Percentiles rank a stretch among this genome's conserved stretches.
phyloP scores from a whole-genome alignment of 2,888 invertebrate species.

The Lordiphosa andalusiaca region DNA sequence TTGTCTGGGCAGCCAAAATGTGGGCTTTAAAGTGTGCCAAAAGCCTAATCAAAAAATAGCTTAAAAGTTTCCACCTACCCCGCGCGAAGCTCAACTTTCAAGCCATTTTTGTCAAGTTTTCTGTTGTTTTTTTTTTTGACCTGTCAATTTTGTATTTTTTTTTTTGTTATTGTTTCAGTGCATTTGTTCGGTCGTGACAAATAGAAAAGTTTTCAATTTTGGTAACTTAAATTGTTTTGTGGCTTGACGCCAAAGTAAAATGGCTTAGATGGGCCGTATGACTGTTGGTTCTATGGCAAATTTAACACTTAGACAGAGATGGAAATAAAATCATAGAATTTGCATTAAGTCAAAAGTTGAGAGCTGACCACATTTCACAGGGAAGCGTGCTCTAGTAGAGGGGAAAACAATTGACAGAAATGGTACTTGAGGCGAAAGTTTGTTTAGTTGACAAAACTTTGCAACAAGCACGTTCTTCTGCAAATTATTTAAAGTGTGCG shows the following conservation, averaged over 20 bases:
- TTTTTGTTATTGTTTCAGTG: no score
- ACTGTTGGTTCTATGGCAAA: slow-evolving; percentile 26
- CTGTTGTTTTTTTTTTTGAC: background rate
- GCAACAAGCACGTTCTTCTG: slow-evolving; percentile 8
- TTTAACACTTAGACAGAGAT: slow-evolving; percentile 50
- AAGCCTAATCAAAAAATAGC: slow-evolving; percentile 29
- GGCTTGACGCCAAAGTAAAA: slow-evolving; percentile 61
- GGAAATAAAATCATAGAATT: slow-evolving; percentile 69
- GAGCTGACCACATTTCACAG: slow-evolving; percentile 47
- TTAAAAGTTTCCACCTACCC: slow-evolving; percentile 22
- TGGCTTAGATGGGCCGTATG: slow-evolving; percentile 54
- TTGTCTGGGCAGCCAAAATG: slow-evolving; percentile 3
- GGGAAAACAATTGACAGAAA: slow-evolving; percentile 25
- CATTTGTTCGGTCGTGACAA: slow-evolving; percentile 37
- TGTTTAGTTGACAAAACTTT: slow-evolving; percentile 43
- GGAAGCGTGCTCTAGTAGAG: slow-evolving; percentile 59
- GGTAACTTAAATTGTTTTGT: slow-evolving; percentile 75
- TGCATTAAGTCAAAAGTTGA: slow-evolving; percentile 60
- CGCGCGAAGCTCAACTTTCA: background rate
- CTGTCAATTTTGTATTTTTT: no score
- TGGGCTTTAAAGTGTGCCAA: slow-evolving; percentile 8
- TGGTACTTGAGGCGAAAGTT: slow-evolving; percentile 12
- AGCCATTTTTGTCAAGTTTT: slow-evolving; percentile 24
- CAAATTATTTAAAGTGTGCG: no score
- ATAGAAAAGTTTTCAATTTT: slow-evolving; percentile 70